phyloP scores from a whole-genome alignment of 2,113 vertebrate genomes.

The Macroglossus sobrinus region DNA sequence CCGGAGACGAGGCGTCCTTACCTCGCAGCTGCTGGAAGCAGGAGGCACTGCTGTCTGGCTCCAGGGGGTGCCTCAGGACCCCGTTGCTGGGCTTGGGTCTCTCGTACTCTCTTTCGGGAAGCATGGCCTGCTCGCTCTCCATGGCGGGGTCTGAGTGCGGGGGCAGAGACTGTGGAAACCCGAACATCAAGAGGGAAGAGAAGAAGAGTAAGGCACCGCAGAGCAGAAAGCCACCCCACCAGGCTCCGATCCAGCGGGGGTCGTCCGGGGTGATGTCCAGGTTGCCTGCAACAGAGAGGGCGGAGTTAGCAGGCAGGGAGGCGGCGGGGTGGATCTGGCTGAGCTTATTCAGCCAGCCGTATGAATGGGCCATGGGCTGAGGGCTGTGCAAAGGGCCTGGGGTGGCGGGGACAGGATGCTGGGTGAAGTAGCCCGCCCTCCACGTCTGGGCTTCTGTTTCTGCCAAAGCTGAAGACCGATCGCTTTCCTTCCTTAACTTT shows the following conservation, averaged over 20 bases:
- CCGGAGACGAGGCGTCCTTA: slow-evolving; percentile 53
- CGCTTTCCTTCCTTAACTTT: not conserved
- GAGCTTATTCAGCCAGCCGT: accelerated
- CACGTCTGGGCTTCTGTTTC: not conserved
- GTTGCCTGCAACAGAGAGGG: slow-evolving; percentile 80
- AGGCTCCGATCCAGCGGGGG: slow-evolving; percentile 98
- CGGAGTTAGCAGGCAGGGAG: not conserved
- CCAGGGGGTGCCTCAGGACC: slow-evolving; percentile 79
- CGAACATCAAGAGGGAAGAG: slow-evolving; percentile 97
- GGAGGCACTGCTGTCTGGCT: slow-evolving; percentile 84
- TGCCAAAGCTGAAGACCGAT: not conserved
- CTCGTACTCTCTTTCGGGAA: slow-evolving; percentile 88
- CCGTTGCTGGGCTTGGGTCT: slow-evolving; percentile 94
- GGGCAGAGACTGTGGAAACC: slow-evolving; percentile 95
- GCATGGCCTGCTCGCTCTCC: slow-evolving; percentile 95
- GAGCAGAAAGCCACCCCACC: slow-evolving; percentile 99
- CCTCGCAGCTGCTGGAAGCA: slow-evolving; percentile 97
- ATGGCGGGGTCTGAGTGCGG: slow-evolving; percentile 79
- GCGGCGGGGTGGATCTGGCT: accelerated
- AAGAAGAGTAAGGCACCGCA: slow-evolving; percentile 98
- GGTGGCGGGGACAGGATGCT: accelerated
- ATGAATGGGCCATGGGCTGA: accelerated
- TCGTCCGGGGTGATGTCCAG: slow-evolving; percentile 94
- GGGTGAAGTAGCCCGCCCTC: not conserved
- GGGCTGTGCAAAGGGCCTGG: not conserved